phyloP scores from a whole-genome alignment of 2,797 vertebrate species.

The Haliaeetus vocifer region DNA sequence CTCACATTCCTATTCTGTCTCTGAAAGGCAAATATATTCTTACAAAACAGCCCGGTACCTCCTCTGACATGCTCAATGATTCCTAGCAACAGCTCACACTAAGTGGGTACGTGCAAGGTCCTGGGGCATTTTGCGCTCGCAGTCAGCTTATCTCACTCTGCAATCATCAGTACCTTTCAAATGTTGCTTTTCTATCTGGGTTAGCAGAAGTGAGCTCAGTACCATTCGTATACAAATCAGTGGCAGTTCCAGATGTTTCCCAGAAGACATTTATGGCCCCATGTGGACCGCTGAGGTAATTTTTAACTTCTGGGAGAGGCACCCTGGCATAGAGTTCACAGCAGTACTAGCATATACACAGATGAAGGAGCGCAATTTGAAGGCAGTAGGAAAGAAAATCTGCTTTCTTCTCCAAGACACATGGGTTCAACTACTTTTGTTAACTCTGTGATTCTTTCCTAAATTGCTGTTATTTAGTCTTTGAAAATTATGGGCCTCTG shows the following conservation, averaged over 20 bases:
- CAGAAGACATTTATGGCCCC: neutral
- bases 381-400: slow-evolving; percentile 2
- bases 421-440: neutral
- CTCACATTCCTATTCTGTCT: neutral
- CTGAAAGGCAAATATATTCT: neutral
- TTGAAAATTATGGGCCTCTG: slow-evolving; percentile 12
- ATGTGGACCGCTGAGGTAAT: neutral
- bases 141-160: neutral
- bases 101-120: neutral
- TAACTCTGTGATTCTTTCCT: slow-evolving; percentile 21
- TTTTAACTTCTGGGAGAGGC: neutral
- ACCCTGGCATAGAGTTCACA: neutral
- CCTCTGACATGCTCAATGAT: neutral
- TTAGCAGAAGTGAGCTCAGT: neutral
- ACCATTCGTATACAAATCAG: neutral
- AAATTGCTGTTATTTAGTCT: slow-evolving; percentile 23
- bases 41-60: neutral
- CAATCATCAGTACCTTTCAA: neutral
- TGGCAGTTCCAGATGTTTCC: neutral
- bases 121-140: neutral
- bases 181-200: neutral
- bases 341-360: neutral
- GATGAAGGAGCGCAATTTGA: neutral
- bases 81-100: neutral
- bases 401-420: neutral